Evolutionary conservation across 2,888 invertebrate genomes (phyloP).

Genomic region (Dolichomitus sp.): DNA sequence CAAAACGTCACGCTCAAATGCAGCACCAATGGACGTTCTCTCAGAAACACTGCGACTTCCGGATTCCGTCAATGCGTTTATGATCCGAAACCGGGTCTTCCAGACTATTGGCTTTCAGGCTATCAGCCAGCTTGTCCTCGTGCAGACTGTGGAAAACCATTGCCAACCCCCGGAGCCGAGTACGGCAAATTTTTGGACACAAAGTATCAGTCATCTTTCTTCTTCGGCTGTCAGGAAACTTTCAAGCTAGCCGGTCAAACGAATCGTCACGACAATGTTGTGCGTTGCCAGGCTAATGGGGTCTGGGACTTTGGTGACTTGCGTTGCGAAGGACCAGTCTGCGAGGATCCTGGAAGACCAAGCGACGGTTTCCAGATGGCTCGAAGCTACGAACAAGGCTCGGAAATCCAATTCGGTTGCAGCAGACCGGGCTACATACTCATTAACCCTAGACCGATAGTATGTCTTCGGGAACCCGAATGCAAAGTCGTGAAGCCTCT

Average conservation of each 20-base stretch:
- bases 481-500: slow-evolving; percentile 97
- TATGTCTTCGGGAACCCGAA: slow-evolving; percentile 96
- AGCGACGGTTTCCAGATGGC: slow-evolving; percentile 96
- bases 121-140: slow-evolving; percentile 95
- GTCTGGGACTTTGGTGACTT: slow-evolving; percentile 99
- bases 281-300: slow-evolving; percentile 95
- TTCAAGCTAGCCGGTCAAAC: slow-evolving; percentile 98
- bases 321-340: slow-evolving; percentile 98
- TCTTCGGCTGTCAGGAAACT: slow-evolving; percentile 98
- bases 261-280: slow-evolving; percentile 96
- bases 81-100: slow-evolving; percentile 96
- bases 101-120: slow-evolving; percentile 97
- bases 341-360: slow-evolving; percentile 97
- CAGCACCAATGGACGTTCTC: slow-evolving; percentile 91
- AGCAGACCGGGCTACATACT: slow-evolving; percentile 97
- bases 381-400: slow-evolving; percentile 95
- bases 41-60: slow-evolving; percentile 94
- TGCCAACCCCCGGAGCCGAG: slow-evolving; percentile 97
- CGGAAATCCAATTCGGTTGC: slow-evolving; percentile 96
- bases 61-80: slow-evolving; percentile 98
- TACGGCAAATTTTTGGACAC: slow-evolving; percentile 96
- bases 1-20: slow-evolving; percentile 96
- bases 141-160: slow-evolving; percentile 96
- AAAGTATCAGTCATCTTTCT: slow-evolving; percentile 96
- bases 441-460: slow-evolving; percentile 96